Evolutionary conservation across 2,888 invertebrate genomes (phyloP).

Genomic region (Xestia sexstrigata): DNA sequence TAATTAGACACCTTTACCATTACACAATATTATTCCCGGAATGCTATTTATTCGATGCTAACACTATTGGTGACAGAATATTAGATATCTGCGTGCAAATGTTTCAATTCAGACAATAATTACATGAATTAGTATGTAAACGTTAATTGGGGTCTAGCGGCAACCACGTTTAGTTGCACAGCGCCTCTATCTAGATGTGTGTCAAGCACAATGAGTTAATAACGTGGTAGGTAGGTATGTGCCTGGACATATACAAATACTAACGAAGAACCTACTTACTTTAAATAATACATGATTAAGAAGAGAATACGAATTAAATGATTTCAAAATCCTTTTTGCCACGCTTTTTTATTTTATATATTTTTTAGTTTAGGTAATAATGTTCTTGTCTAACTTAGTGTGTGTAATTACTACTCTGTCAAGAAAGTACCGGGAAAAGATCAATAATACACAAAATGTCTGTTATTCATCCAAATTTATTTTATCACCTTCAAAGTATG

Average conservation of each 20-base stretch:
- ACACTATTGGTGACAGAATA: constrained; percentile 21
- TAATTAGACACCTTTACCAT: neutral
- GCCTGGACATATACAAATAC: neutral
- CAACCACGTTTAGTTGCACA: neutral
- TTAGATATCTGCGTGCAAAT: constrained; percentile 31
- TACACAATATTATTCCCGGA: constrained; percentile 4
- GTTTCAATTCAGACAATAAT: constrained; percentile 35
- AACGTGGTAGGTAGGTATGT: neutral
- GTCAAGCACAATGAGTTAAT: constrained; percentile 1
- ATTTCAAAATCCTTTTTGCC: neutral
- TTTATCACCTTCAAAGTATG: no score
- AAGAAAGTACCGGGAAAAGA: no score
- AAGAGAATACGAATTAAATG: neutral
- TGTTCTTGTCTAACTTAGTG: neutral
- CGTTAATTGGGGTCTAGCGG: constrained; percentile 32
- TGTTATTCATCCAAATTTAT: no score
- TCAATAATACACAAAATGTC: no score
- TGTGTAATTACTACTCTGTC: no score
- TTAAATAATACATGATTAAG: no score
- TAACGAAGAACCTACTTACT: neutral
- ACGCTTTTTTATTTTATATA: no score
- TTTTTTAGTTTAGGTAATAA: neutral
- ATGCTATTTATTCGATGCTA: constrained; percentile 8
- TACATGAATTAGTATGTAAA: constrained; percentile 35
- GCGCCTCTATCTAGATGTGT: constrained; percentile 12